Conservation (phyloP, 2,113 vertebrate species). For the Zosterops japonicus region DNA sequence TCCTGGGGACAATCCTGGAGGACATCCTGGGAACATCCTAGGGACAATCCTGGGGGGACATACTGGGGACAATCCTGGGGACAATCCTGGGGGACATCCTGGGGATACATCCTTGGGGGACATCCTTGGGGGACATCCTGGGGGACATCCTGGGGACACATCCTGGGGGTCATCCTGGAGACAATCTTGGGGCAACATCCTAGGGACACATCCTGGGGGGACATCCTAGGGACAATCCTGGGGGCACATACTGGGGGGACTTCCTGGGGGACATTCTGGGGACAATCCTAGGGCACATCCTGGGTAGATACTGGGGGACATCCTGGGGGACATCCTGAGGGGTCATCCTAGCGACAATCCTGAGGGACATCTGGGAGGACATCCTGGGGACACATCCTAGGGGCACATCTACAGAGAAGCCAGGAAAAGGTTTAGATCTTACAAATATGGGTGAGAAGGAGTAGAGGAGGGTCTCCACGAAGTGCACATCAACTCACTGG, state of each 20-base stretch:
- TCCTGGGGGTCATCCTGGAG: background rate
- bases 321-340: too few relatives aligned
- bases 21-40: background rate
- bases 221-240: background rate
- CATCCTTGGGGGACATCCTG: background rate
- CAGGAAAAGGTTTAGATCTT: background rate
- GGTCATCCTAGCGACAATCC: background rate
- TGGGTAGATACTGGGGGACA: background rate
- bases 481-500: background rate
- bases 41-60: background rate
- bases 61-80: background rate
- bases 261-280: too few relatives aligned
- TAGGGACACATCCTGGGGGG: background rate
- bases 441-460: background rate
- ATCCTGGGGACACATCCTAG: too few relatives aligned
- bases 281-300: background rate
- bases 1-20: too few relatives aligned
- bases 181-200: background rate
- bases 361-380: background rate
- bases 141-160: background rate
- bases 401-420: background rate
- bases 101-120: too few relatives aligned
- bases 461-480: accelerated
- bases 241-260: too few relatives aligned
- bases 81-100: too few relatives aligned